Evolutionary conservation across 2,797 vertebrate species (phyloP), one percentile per base, ranked within the genome.

Genomic region (Crocodylus rhombifer): DNA sequence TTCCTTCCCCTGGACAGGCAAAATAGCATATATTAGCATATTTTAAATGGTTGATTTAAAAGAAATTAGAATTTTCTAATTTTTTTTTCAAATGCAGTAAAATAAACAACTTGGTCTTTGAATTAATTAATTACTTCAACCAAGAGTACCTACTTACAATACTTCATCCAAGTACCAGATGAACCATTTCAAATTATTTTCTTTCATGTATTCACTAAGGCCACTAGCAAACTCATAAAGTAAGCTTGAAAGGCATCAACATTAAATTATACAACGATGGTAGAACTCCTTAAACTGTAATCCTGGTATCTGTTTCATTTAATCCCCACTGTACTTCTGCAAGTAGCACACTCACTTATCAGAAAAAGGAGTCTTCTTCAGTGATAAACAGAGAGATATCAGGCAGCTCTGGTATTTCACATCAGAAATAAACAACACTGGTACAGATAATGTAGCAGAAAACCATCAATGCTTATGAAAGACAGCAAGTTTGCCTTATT

Each of bases 51-150:
- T 8, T 58, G 14, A 62, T 69, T 28, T 62, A 64, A 55, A 76
- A 55, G 82, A 82, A 90, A 86, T 9, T 1, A 28, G 2, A 0
- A 10, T 77, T 86, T 84, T 91, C 74, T 63, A 25, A 80, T 25
- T 56, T 88, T 91, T 42, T 78, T 58, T 16, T 25, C 87, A 26
- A 87, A 88, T 10, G 25, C 55, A 25, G 7, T 84, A 60, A 82
- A 25, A 93, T 82, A 93, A 90, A 7, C 80, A 88, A 20, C 4
- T 71, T 71, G 28, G 60, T 15, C 75, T 80, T 51, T 65, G 71
- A 42, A 76, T 2, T 61, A 14, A 51, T 42, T 42, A 92, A 7
- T 57, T 65, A 88, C 17, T 60, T 77, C 25, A 14, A 23, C 6
- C 56, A 75, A 42, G 23, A 93, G 61, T 4, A 82, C 6, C 2